phyloP scores from a whole-genome alignment of 2,797 vertebrate genomes.

The Tolypeutes matacus region DNA sequence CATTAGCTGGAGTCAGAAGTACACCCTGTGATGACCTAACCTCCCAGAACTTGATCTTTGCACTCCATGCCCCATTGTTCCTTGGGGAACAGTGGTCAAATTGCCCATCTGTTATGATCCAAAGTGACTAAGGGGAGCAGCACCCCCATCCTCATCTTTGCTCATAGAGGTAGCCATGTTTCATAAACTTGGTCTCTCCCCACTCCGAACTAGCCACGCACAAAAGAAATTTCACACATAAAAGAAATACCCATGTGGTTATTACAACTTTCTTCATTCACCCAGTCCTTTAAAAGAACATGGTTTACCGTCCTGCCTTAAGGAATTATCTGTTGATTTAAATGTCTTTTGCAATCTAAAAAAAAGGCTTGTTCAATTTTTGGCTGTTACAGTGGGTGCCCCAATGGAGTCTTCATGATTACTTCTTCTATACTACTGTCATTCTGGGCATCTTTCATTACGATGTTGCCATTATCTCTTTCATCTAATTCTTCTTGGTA shows the following conservation, averaged over 20 bases:
- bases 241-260: background rate
- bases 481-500: background rate
- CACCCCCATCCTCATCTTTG: background rate
- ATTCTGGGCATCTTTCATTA: background rate
- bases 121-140: background rate
- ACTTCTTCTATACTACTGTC: background rate
- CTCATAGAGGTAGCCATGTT: rapidly evolving
- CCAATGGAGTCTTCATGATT: background rate
- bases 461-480: background rate
- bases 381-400: background rate
- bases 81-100: too few relatives aligned
- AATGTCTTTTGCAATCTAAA: background rate
- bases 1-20: background rate
- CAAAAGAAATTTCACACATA: background rate
- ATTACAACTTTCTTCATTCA: background rate
- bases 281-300: background rate
- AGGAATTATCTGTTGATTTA: background rate
- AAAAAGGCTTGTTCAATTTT: background rate
- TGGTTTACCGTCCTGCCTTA: background rate
- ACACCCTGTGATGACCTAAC: background rate
- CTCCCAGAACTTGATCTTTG: background rate
- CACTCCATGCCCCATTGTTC: rapidly evolving
- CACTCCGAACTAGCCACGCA: background rate
- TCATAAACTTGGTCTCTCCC: background rate
- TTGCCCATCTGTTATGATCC: rapidly evolving